Conservation (phyloP, 2,888 invertebrate species). For the Drosophila ustulata region DNA sequence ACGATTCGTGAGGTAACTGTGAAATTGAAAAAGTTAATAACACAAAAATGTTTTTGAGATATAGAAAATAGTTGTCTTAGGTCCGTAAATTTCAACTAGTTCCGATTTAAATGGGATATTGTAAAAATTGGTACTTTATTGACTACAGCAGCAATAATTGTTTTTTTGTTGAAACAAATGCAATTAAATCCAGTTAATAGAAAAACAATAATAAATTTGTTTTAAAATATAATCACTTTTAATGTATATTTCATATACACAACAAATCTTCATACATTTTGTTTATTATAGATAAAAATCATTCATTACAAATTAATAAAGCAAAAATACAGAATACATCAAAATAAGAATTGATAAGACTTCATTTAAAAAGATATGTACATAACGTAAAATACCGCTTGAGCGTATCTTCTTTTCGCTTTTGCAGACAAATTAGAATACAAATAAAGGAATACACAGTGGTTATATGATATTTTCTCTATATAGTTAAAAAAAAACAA, state of each 20-base stretch:
- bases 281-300: slow-evolving; percentile 64
- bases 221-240: slow-evolving; percentile 64
- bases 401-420: slow-evolving; percentile 13
- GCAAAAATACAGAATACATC: slow-evolving; percentile 64
- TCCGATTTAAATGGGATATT: slow-evolving; percentile 7
- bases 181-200: slow-evolving; percentile 5
- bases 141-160: neutral
- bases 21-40: slow-evolving; percentile 6
- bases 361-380: slow-evolving; percentile 44
- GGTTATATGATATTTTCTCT: slow-evolving; percentile 20
- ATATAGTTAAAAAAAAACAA: slow-evolving; percentile 30
- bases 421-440: slow-evolving; percentile 20
- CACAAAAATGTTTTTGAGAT: neutral
- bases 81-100: slow-evolving; percentile 33
- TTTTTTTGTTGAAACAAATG: neutral
- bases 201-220: slow-evolving; percentile 2
- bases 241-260: slow-evolving; percentile 80
- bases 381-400: slow-evolving; percentile 30
- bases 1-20: slow-evolving; percentile 9
- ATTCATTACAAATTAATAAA: slow-evolving; percentile 76
- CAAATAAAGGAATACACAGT: slow-evolving; percentile 42
- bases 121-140: neutral
- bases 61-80: neutral
- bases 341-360: slow-evolving; percentile 45
- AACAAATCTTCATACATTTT: slow-evolving; percentile 68